Evolutionary conservation across 2,888 invertebrate species (phyloP).

Genomic region (Spodoptera picta): DNA sequence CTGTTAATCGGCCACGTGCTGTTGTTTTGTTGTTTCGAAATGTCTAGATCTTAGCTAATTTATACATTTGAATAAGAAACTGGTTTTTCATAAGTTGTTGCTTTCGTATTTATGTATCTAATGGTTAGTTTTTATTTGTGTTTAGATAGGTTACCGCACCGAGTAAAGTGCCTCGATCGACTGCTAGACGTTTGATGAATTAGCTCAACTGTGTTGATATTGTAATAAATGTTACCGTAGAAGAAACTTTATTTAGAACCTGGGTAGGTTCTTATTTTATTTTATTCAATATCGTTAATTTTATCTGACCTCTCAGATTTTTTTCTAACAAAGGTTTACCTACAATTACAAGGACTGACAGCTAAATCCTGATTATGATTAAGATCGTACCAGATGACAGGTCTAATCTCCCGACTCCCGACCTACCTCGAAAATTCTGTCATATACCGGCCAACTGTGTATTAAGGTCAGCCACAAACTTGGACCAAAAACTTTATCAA

Average conservation of each 20-base stretch:
- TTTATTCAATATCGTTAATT: no score
- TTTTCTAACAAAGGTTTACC: no score
- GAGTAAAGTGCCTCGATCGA: not conserved
- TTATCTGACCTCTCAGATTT: no score
- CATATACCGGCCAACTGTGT: conserved; percentile 27
- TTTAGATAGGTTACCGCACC: not conserved
- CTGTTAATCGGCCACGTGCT: conserved; percentile 22
- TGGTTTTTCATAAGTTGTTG: conserved; percentile 15
- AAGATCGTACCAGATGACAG: conserved; percentile 15
- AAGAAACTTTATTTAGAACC: no score
- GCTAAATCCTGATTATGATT: conserved; percentile 6
- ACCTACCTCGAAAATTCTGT: conserved; percentile 33
- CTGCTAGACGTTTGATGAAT: not conserved
- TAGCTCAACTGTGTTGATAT: not conserved
- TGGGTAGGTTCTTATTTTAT: no score
- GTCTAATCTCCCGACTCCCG: conserved; percentile 27
- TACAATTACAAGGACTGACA: no score
- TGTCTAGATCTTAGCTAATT: conserved; percentile 22
- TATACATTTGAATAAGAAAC: conserved; percentile 17
- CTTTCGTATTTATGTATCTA: conserved; percentile 8
- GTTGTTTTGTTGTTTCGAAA: conserved; percentile 15
- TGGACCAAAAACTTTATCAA: conserved; percentile 46
- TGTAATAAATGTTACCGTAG: not conserved
- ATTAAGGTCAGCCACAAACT: conserved; percentile 31
- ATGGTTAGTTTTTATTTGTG: conserved; percentile 13